Conservation (phyloP, 2,113 vertebrate genomes). For the Psittacula cyanocephala region DNA sequence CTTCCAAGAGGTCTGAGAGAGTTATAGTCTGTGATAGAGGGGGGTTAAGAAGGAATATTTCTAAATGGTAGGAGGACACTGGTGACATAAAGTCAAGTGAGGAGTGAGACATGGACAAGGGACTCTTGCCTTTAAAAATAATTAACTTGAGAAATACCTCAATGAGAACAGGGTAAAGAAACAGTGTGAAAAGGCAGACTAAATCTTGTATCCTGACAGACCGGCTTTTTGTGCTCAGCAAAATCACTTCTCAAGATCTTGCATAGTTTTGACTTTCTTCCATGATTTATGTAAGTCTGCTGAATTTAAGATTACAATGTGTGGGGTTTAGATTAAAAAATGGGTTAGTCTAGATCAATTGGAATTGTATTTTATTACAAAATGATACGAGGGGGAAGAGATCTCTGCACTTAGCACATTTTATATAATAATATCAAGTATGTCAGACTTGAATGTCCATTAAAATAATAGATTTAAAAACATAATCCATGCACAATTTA, state of each 20-base stretch:
- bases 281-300: background rate
- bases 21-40: background rate
- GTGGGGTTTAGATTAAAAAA: background rate
- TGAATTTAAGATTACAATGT: background rate
- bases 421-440: background rate
- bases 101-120: background rate
- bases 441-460: background rate
- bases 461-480: background rate
- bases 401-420: background rate
- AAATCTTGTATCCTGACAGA: background rate
- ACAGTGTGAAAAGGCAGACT: constrained; percentile 1
- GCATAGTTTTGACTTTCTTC: background rate
- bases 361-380: background rate
- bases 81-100: background rate
- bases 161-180: background rate
- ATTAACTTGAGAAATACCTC: background rate
- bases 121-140: constrained; percentile 26
- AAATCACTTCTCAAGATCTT: background rate
- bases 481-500: background rate
- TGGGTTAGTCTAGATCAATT: background rate
- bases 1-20: background rate
- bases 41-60: background rate
- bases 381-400: background rate
- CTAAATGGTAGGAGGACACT: background rate
- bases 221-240: background rate